phyloP scores from a whole-genome alignment of 2,888 invertebrate genomes.

The Drosophila atripex region DNA sequence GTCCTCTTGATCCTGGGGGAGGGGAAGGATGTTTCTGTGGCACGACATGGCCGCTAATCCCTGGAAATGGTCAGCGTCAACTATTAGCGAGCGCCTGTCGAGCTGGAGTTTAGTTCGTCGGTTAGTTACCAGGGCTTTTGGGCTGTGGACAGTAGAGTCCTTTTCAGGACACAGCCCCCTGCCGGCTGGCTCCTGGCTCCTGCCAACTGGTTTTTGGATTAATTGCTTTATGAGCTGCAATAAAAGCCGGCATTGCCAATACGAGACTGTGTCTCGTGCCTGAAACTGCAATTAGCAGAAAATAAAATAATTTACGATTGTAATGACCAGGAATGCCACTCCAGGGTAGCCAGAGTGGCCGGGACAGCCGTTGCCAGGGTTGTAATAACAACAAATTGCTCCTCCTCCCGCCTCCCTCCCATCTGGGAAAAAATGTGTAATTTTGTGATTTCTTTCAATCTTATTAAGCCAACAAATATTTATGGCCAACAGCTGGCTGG shows the following conservation, averaged over 20 bases:
- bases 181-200: no score
- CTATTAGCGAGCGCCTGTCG: conserved; percentile 57
- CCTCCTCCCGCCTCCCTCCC: conserved; percentile 1
- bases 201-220: conserved; percentile 63
- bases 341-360: conserved; percentile 2
- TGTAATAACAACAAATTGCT: conserved; percentile 38
- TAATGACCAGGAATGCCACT: conserved; percentile 62
- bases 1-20: neutral
- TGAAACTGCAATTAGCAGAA: conserved; percentile 78
- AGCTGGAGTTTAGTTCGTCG: conserved; percentile 38
- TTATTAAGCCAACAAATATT: conserved; percentile 69
- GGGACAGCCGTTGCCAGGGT: conserved; percentile 18
- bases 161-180: neutral
- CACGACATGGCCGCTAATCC: conserved; percentile 60
- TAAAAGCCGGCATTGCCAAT: conserved; percentile 59
- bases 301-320: conserved; percentile 80
- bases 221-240: conserved; percentile 79
- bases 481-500: conserved; percentile 41
- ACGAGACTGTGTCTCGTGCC: conserved; percentile 42
- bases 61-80: conserved; percentile 59
- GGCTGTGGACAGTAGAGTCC: neutral
- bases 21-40: conserved; percentile 18
- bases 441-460: conserved; percentile 35
- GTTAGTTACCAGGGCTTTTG: conserved; percentile 55
- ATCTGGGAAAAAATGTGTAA: conserved; percentile 47